Percentiles rank a stretch among this genome's conserved stretches.
These are phyloP conservation scores for Polydrusus tereticollis DNA, from an alignment of 2,888 invertebrate species.

Conservation along the genomic window DNA sequence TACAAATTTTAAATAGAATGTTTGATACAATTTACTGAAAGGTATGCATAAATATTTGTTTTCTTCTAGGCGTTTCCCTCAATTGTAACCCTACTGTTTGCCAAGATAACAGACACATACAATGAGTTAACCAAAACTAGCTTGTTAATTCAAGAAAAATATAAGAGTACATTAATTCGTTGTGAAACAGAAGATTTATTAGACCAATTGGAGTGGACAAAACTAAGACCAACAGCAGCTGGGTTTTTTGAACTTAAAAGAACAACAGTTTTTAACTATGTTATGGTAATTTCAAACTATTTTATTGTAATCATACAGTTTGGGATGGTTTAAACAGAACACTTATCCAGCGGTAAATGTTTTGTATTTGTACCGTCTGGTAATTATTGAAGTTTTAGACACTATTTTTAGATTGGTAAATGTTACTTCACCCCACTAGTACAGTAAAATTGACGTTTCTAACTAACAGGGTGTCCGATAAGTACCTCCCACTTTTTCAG, in stretches of 20 bases:
- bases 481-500: too few relatives aligned
- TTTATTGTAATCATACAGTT: not conserved
- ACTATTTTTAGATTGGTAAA: too few relatives aligned
- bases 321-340: not conserved
- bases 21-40: too few relatives aligned
- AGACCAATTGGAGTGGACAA: not conserved
- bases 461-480: too few relatives aligned
- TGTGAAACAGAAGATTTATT: not conserved
- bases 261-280: not conserved
- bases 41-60: too few relatives aligned
- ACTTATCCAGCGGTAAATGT: not conserved
- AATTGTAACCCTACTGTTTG: not conserved
- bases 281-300: not conserved
- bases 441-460: too few relatives aligned
- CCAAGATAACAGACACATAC: not conserved
- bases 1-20: too few relatives aligned
- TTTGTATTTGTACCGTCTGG: too few relatives aligned
- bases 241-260: not conserved
- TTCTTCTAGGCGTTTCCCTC: not conserved
- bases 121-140: not conserved
- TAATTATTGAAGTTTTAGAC: too few relatives aligned
- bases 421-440: too few relatives aligned
- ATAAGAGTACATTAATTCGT: not conserved
- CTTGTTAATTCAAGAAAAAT: not conserved
- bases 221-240: not conserved